These are phyloP conservation scores for Barnardius zonarius DNA, from an alignment of 2,113 vertebrate genomes.

Conservation along the genomic window DNA sequence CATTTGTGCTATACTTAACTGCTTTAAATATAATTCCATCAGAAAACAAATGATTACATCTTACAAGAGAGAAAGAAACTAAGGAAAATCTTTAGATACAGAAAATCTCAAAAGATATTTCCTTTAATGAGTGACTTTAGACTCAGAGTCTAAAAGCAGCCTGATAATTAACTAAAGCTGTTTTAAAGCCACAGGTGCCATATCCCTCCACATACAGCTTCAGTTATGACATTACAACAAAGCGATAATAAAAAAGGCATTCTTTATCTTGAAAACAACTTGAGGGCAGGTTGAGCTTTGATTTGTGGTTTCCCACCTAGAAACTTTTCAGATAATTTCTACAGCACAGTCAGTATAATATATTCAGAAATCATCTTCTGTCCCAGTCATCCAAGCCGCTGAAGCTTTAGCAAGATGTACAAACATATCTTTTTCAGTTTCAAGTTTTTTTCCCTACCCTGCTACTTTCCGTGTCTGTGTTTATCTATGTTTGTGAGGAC, in stretches of 20 bases:
- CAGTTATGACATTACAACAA: background rate
- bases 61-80: fast-evolving
- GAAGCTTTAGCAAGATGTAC: fast-evolving
- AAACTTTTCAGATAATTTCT: background rate
- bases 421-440: fast-evolving
- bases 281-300: background rate
- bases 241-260: background rate
- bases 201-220: background rate
- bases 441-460: background rate
- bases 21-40: background rate
- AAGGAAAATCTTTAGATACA: background rate
- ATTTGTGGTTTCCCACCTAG: background rate
- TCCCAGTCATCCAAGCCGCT: background rate
- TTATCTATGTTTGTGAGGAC: background rate
- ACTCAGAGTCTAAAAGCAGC: background rate
- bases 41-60: background rate
- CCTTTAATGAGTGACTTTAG: background rate
- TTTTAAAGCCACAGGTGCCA: background rate
- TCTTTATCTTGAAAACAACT: background rate
- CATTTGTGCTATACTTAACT: background rate
- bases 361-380: background rate
- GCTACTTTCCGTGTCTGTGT: fast-evolving
- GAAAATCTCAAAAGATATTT: background rate
- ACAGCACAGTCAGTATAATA: fast-evolving
- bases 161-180: background rate